These are phyloP conservation scores for Falco punctatus DNA, from an alignment of 2,113 vertebrate species.

Conservation along the genomic window DNA sequence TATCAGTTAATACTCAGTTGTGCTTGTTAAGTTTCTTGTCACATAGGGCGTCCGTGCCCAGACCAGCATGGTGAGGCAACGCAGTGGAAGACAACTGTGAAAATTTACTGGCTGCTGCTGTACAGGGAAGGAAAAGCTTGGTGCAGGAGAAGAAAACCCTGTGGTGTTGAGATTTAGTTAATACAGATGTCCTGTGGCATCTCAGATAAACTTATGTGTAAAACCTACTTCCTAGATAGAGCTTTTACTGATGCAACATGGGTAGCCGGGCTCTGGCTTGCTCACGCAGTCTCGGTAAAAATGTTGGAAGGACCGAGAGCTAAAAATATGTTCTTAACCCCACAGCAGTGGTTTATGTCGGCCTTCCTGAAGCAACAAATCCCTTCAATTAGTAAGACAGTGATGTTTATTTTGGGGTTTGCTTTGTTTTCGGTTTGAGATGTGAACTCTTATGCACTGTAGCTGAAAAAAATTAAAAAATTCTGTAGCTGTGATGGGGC, in stretches of 20 bases:
- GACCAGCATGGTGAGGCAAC: too few relatives aligned
- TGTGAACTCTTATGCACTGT: neutral
- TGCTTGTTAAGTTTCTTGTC: neutral
- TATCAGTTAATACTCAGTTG: neutral
- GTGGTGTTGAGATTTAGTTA: neutral
- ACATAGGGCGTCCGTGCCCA: fast-evolving
- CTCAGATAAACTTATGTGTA: neutral
- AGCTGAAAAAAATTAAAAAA: neutral
- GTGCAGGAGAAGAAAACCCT: neutral
- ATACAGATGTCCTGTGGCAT: neutral
- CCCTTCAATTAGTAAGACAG: constrained; percentile 46
- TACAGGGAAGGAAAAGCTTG: neutral
- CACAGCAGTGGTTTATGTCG: neutral
- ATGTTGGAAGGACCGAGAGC: neutral
- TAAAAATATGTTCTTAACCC: constrained; percentile 5
- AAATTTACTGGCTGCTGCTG: neutral
- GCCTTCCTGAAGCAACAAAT: neutral
- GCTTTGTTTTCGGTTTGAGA: constrained; percentile 19
- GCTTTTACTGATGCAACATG: neutral
- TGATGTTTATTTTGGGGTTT: constrained; percentile 40
- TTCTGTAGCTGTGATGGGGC: neutral
- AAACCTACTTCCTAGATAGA: neutral
- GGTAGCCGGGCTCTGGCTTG: neutral
- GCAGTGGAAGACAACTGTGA: too few relatives aligned
- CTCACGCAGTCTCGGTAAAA: neutral